A percentile compares a stretch with the other conserved stretches of the same genome.
These are phyloP conservation scores for Hanleya hanleyi DNA, from an alignment of 2,888 invertebrate genomes.

Conservation along the genomic window DNA sequence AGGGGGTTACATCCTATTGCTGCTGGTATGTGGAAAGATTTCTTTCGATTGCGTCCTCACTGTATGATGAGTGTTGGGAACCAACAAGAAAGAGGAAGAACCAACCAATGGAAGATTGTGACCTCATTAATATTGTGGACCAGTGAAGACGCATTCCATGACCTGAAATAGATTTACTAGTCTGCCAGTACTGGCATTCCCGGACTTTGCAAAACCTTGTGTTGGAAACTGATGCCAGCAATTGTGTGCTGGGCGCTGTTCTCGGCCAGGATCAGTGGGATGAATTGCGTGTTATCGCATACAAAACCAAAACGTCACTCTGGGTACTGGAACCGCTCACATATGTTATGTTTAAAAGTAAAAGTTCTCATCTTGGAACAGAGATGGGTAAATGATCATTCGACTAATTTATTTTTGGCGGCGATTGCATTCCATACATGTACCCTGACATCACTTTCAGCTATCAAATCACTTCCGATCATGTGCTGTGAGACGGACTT, in stretches of 20 bases:
- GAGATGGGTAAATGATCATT: constrained; percentile 29
- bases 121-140: constrained; percentile 13
- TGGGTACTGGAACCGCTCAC: constrained; percentile 25
- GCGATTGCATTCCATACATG: too few relatives aligned
- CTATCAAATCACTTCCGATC: too few relatives aligned
- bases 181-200: constrained; percentile 31
- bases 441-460: too few relatives aligned
- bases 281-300: constrained; percentile 28
- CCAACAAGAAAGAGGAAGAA: background rate
- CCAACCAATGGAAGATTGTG: background rate
- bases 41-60: background rate
- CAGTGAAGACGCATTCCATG: constrained; percentile 26
- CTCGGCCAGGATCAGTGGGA: constrained; percentile 23
- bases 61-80: background rate
- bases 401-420: too few relatives aligned
- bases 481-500: too few relatives aligned
- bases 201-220: constrained; percentile 24
- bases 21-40: background rate
- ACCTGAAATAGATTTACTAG: constrained; percentile 28
- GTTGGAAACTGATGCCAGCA: constrained; percentile 26
- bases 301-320: constrained; percentile 26
- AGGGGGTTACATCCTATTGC: background rate
- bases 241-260: constrained; percentile 28
- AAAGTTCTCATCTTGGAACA: constrained; percentile 30
- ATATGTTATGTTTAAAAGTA: constrained; percentile 16